These are phyloP conservation scores for Rhea americana DNA, from an alignment of 2,113 vertebrate genomes.

Conservation along the genomic window DNA sequence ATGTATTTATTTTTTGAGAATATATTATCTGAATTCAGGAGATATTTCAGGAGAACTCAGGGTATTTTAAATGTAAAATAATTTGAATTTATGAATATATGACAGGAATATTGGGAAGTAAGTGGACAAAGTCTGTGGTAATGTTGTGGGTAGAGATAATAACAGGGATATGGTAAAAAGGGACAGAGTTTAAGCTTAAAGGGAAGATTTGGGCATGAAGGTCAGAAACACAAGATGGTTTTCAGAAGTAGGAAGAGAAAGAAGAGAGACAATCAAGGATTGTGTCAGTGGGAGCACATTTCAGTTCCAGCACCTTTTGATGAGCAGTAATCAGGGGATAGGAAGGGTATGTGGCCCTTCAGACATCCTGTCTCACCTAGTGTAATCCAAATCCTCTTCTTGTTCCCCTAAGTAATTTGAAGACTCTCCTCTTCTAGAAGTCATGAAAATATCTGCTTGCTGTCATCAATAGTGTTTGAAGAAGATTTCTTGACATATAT, in stretches of 20 bases:
- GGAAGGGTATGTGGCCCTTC: neutral
- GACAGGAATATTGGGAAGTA: neutral
- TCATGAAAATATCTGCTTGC: fast-evolving
- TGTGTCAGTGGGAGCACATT: neutral
- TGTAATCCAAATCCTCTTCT: neutral
- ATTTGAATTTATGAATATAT: neutral
- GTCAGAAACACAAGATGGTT: neutral
- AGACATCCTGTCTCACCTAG: neutral
- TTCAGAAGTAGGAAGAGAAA: neutral
- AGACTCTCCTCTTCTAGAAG: neutral
- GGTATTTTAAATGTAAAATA: neutral
- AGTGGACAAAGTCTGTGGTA: neutral
- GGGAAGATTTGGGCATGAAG: neutral
- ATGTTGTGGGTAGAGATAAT: neutral
- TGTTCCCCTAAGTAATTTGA: neutral
- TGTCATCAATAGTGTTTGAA: neutral
- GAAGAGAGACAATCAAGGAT: neutral
- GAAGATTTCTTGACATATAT: neutral
- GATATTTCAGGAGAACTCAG: neutral
- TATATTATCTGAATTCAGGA: neutral
- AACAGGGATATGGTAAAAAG: neutral
- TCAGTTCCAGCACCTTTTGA: neutral
- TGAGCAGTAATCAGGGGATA: neutral
- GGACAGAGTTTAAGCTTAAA: neutral
- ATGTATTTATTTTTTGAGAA: neutral